phyloP scores from a whole-genome alignment of 2,797 vertebrate genomes.

The Buceros bicornis region DNA sequence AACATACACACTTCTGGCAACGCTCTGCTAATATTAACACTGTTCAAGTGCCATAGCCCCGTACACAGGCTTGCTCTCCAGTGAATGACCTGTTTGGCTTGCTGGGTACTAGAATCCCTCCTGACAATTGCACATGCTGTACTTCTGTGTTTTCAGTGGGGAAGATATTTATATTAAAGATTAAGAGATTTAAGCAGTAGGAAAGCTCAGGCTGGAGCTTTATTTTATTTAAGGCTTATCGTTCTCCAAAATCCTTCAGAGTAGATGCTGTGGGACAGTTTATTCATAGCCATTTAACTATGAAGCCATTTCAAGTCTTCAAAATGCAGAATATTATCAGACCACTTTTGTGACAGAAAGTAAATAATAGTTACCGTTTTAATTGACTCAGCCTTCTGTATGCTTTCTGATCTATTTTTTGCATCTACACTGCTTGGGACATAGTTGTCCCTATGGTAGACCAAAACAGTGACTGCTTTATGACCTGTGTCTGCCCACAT shows the following conservation, averaged over 20 bases:
- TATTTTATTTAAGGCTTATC: not conserved
- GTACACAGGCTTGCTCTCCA: not conserved
- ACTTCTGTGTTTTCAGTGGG: not conserved
- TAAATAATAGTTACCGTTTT: not conserved
- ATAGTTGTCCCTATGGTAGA: no score
- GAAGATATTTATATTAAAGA: conserved; percentile 2
- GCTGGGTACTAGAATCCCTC: not conserved
- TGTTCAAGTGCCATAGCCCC: not conserved
- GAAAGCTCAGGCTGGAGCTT: not conserved
- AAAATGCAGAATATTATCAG: not conserved
- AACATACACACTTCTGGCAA: not conserved
- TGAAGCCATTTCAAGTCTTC: not conserved
- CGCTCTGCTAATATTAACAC: not conserved
- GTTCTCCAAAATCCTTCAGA: not conserved
- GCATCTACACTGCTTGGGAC: not conserved
- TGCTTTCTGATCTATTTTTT: not conserved
- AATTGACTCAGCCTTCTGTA: not conserved
- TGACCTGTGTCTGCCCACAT: not conserved
- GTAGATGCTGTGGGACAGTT: not conserved
- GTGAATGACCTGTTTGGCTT: not conserved
- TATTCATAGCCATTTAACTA: not conserved
- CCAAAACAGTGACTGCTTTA: not conserved
- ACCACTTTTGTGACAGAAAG: not conserved
- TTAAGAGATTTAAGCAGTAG: not conserved
- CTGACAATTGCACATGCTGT: not conserved